Evolutionary conservation across 2,113 vertebrate genomes (phyloP).

Genomic region (Crotalus helleri): DNA sequence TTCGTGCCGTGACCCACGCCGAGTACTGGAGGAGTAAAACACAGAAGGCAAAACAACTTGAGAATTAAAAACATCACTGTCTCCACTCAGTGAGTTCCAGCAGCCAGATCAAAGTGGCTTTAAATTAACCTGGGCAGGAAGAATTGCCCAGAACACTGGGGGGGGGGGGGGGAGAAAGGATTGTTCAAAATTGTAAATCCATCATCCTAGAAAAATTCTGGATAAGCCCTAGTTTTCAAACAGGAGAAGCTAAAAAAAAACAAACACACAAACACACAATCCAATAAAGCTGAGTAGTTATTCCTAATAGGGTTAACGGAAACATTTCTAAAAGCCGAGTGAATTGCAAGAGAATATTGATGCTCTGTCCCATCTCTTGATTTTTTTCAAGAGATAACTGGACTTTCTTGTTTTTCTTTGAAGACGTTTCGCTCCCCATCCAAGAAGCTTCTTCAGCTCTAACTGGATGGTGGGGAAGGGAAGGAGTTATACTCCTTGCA

Average conservation of each 20-base stretch:
- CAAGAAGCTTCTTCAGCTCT: no score
- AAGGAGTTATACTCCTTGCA: no score
- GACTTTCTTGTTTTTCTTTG: no score
- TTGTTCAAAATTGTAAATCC: not conserved
- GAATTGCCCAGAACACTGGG: not conserved
- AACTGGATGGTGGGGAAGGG: no score
- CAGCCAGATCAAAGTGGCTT: no score
- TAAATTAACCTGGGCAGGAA: not conserved
- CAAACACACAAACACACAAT: no score
- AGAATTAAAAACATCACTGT: not conserved
- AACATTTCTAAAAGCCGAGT: not conserved
- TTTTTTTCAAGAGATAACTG: no score
- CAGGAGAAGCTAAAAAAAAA: not conserved
- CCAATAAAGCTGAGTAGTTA: not conserved
- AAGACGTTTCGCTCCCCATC: no score
- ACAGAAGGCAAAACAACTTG: not conserved
- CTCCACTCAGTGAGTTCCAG: not conserved
- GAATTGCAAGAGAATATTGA: not conserved
- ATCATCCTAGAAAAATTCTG: not conserved
- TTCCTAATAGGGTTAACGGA: not conserved
- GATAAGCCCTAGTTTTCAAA: not conserved
- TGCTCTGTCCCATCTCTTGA: not conserved
- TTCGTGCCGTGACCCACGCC: slow-evolving; percentile 78
- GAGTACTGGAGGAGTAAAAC: slow-evolving; percentile 77
- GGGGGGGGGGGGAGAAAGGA: no score